A percentile compares a stretch with the other conserved stretches of the same genome.
phyloP scores from a whole-genome alignment of 1,140 invertebrate genomes.

The Danaus melanippus region DNA sequence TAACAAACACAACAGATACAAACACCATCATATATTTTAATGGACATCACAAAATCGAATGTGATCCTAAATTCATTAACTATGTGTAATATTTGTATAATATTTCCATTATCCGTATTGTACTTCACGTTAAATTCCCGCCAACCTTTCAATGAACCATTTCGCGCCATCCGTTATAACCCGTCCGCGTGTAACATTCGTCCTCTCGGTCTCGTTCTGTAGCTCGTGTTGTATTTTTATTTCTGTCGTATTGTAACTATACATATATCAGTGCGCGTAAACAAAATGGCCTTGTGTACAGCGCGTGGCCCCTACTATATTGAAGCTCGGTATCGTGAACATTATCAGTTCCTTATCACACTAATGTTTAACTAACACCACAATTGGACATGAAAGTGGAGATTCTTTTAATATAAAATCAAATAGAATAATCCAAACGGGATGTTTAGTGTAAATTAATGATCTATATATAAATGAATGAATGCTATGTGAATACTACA shows the following conservation, averaged over 20 bases:
- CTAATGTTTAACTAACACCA: too few relatives aligned
- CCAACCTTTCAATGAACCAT: constrained; percentile 64
- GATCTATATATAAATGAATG: too few relatives aligned
- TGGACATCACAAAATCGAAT: too few relatives aligned
- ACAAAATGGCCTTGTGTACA: constrained; percentile 61
- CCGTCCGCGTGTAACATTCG: constrained; percentile 18
- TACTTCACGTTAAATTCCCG: constrained; percentile 43
- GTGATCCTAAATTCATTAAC: too few relatives aligned
- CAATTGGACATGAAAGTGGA: neutral
- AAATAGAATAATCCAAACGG: too few relatives aligned
- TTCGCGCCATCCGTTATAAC: constrained; percentile 56
- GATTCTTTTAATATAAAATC: constrained; percentile 12
- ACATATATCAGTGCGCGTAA: constrained; percentile 36
- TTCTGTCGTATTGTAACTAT: too few relatives aligned
- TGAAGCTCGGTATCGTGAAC: constrained; percentile 30
- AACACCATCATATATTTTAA: constrained; percentile 4
- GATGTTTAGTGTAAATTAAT: too few relatives aligned
- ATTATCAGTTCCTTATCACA: constrained; percentile 48
- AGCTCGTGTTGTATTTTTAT: too few relatives aligned
- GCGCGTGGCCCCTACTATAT: constrained; percentile 32
- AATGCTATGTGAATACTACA: too few relatives aligned
- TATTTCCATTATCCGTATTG: too few relatives aligned
- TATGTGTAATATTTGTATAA: too few relatives aligned
- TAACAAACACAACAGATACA: constrained; percentile 11
- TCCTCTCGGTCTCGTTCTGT: too few relatives aligned